Evolutionary conservation across 2,797 vertebrate genomes (phyloP), one percentile per base, ranked within the genome.

Genomic region (Coregonus sp.): DNA sequence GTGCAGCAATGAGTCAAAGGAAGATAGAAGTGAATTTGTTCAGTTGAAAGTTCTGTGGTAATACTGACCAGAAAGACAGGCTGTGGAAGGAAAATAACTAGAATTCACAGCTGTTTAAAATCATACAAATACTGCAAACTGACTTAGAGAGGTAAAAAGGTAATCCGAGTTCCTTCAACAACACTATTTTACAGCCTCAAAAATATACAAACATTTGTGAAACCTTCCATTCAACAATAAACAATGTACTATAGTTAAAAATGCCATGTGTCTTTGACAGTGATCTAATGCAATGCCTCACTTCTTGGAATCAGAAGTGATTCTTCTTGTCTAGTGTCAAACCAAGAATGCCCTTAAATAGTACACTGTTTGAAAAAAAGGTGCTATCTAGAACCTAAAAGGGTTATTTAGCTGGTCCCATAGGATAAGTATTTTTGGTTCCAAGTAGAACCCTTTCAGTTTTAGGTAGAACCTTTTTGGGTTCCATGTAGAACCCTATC

Each of bases 1-100:
- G 86, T 89, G 85, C 86, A 87, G 88, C 82, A 79, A 75, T 75
- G 81, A 87, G 79, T 25, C 79, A 88, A 82, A 86, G 87, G 82
- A 90, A 87, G 87, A 91, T 82, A 78, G 59, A 82, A 86, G 75
- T 88, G 75, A 91, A 87, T 72, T 66, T 76, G 72, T 75, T 85
- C 73, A 81, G 81, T 74, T 82, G 47, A 77, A 61, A 25, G 65
- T 70, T 69, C 50, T 37, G 71, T 54, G 15, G 33, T 37, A 75
- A 59, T 20, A 50, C 52, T 31, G 61, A 40, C 50, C 33, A 65
- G 31, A 74, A 63, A 80, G 35, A 72, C 12, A 70, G 5, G 7
- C 29, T 66, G 68, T 33, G 31, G 31, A 11, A 68, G 15, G 65
- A 67, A 14, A 25, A n/a, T 52, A 59, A 70, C 16, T 61, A 14